A percentile compares a stretch with the other conserved stretches of the same genome.
phyloP scores from a whole-genome alignment of 1,140 invertebrate genomes.

The Lucilia sericata region DNA sequence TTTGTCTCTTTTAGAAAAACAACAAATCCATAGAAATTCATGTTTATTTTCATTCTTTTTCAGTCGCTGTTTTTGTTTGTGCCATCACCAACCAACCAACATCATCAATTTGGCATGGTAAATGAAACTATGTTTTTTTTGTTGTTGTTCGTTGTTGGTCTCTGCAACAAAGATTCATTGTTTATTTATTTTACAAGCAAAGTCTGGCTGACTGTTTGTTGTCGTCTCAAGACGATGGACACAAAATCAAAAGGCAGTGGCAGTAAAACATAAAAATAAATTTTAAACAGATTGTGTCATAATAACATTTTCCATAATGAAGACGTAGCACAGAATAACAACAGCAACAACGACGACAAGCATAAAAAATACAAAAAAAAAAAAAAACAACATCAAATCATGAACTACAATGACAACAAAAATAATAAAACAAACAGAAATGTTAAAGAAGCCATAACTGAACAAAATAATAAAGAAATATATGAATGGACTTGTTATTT shows the following conservation, averaged over 20 bases:
- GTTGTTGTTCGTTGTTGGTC: not conserved
- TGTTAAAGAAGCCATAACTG: not conserved
- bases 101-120: not conserved
- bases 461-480: too few species aligned
- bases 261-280: slow-evolving; percentile 21
- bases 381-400: too few species aligned
- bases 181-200: slow-evolving; percentile 19
- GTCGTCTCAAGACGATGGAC: not conserved
- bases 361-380: not conserved
- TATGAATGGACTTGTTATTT: too few species aligned
- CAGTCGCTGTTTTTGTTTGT: not conserved
- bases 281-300: slow-evolving; percentile 32
- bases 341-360: not conserved
- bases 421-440: not conserved
- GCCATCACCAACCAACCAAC: not conserved
- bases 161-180: slow-evolving; percentile 3
- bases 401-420: not conserved
- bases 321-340: not conserved
- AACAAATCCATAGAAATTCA: not conserved
- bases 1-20: not conserved
- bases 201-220: not conserved
- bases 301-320: slow-evolving; percentile 23
- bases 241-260: not conserved
- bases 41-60: not conserved
- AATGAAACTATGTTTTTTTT: not conserved